Conservation (phyloP, 2,888 invertebrate genomes). For the Diaperis boleti region DNA sequence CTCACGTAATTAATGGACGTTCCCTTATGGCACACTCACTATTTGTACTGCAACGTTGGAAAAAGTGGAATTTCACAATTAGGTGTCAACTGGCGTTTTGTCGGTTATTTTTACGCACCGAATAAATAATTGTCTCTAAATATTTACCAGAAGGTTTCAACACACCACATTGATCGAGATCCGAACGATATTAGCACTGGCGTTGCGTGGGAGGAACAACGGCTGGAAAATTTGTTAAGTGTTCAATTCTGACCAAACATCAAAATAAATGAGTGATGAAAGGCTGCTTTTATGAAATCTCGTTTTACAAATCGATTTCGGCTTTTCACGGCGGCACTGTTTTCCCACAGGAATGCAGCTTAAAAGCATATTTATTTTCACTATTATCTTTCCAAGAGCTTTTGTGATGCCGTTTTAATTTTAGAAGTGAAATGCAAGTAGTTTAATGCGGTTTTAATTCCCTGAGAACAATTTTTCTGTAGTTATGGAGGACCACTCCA, state of each 20-base stretch:
- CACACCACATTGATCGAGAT: background rate
- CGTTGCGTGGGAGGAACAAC: conserved; percentile 8
- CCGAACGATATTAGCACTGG: conserved; percentile 9
- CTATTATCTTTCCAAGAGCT: too few species aligned
- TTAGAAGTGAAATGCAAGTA: too few species aligned
- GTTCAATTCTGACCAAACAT: background rate
- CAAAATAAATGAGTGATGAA: conserved; percentile 11
- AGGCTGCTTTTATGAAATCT: background rate
- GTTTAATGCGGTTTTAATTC: too few species aligned
- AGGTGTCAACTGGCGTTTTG: conserved; percentile 18
- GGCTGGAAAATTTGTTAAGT: background rate
- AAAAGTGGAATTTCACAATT: conserved; percentile 9
- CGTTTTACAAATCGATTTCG: background rate
- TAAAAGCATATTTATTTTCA: too few species aligned
- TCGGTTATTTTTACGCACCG: conserved; percentile 2
- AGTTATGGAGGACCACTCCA: too few species aligned
- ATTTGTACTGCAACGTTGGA: too few species aligned
- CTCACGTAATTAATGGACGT: too few species aligned
- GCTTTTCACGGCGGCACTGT: too few species aligned
- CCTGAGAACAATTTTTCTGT: too few species aligned
- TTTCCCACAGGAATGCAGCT: too few species aligned
- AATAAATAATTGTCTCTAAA: conserved; percentile 19
- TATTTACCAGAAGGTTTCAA: conserved; percentile 12
- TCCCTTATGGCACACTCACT: too few species aligned
- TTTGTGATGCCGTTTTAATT: too few species aligned